Evolutionary conservation across 2,113 vertebrate genomes (phyloP).

Genomic region (Donacobius atricapilla): DNA sequence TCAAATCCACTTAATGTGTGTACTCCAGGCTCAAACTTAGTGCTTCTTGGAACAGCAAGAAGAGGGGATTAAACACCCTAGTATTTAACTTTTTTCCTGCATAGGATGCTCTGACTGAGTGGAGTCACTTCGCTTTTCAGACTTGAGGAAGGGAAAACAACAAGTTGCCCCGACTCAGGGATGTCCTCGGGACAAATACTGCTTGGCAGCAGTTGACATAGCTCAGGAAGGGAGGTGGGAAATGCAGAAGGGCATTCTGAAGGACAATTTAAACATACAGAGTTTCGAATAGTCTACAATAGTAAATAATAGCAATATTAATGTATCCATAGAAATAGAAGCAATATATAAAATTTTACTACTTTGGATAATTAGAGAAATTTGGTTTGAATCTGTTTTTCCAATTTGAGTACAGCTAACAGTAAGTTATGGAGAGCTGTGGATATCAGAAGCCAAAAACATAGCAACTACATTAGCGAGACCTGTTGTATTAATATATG

Average conservation of each 20-base stretch:
- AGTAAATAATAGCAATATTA: neutral
- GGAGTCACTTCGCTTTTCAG: neutral
- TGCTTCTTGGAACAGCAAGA: neutral
- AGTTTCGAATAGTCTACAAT: neutral
- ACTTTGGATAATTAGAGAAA: neutral
- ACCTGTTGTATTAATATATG: neutral
- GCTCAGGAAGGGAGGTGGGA: neutral
- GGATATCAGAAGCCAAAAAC: neutral
- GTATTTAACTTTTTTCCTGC: neutral
- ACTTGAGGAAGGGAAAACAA: neutral
- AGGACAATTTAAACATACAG: neutral
- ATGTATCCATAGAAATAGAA: neutral
- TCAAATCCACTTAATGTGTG: neutral
- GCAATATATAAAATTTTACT: neutral
- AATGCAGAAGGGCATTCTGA: neutral
- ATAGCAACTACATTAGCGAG: neutral
- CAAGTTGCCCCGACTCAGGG: neutral
- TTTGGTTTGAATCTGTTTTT: constrained; percentile 43
- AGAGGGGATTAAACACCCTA: neutral
- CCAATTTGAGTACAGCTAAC: constrained; percentile 6
- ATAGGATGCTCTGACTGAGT: neutral
- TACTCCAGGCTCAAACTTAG: neutral
- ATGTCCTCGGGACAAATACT: neutral
- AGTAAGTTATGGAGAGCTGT: neutral
- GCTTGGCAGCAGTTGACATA: neutral